Conservation (phyloP, 2,113 vertebrate species). For the Trochalopteron elliotii region DNA sequence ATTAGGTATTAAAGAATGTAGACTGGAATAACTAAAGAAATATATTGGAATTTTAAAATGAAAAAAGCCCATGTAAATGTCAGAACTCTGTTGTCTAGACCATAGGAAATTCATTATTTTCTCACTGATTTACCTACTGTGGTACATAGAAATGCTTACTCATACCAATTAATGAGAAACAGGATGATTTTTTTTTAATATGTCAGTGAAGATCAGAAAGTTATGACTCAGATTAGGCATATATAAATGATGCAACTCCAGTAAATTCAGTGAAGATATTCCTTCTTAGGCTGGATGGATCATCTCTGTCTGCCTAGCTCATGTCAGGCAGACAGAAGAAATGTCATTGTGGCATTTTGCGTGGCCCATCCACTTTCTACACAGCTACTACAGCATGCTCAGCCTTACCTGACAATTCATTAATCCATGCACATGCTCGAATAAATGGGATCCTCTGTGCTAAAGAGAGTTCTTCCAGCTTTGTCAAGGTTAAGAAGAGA, state of each 20-base stretch:
- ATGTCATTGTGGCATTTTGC: not conserved
- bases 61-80: not conserved
- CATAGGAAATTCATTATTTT: not conserved
- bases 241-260: not conserved
- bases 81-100: not conserved
- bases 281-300: not conserved
- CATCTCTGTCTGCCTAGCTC: not conserved
- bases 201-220: not conserved
- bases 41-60: not conserved
- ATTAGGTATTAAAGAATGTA: conserved; percentile 9
- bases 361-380: not conserved
- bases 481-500: not conserved
- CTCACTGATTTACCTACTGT: not conserved
- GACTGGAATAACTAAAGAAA: not conserved
- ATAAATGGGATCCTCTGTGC: not conserved
- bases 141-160: not conserved
- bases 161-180: not conserved
- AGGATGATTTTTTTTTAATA: not conserved
- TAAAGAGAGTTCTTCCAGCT: not conserved
- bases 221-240: not conserved
- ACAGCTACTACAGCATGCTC: not conserved
- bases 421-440: not conserved
- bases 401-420: not conserved
- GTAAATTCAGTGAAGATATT: not conserved
- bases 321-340: not conserved